Percentiles rank a stretch among this genome's conserved stretches.
Evolutionary conservation across 1,140 invertebrate species (phyloP).

Genomic region (Aphaenogaster floridana): DNA sequence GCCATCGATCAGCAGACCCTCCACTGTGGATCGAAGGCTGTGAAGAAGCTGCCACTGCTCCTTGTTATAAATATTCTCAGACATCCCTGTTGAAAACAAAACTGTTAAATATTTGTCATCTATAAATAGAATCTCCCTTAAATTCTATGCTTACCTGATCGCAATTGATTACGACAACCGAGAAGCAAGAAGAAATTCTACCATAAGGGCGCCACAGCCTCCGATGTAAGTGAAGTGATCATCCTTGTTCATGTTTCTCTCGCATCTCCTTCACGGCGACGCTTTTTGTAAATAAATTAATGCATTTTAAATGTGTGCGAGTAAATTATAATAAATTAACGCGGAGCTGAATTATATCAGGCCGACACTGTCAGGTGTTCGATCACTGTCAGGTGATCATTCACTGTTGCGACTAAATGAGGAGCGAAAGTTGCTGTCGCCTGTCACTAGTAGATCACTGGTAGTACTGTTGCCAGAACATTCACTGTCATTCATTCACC

Average conservation of each 20-base stretch:
- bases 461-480: too few relatives aligned
- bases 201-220: neutral
- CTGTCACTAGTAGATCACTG: too few relatives aligned
- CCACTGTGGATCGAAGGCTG: slow-evolving; percentile 88
- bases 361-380: neutral
- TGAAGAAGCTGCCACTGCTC: slow-evolving; percentile 86
- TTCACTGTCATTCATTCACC: neutral
- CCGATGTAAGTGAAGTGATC: too few relatives aligned
- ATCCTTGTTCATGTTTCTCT: too few relatives aligned
- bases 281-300: neutral
- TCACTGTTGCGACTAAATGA: too few relatives aligned
- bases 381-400: too few relatives aligned
- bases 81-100: slow-evolving; percentile 60
- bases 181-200: neutral
- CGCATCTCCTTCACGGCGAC: neutral
- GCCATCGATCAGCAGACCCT: slow-evolving; percentile 89
- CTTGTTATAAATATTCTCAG: slow-evolving; percentile 72
- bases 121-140: neutral
- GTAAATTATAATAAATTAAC: neutral
- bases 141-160: neutral
- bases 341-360: neutral
- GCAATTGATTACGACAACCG: neutral
- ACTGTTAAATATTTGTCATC: neutral
- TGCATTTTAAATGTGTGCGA: neutral
- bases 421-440: neutral